phyloP scores from a whole-genome alignment of 2,888 invertebrate species.

The Odontothrips loti region DNA sequence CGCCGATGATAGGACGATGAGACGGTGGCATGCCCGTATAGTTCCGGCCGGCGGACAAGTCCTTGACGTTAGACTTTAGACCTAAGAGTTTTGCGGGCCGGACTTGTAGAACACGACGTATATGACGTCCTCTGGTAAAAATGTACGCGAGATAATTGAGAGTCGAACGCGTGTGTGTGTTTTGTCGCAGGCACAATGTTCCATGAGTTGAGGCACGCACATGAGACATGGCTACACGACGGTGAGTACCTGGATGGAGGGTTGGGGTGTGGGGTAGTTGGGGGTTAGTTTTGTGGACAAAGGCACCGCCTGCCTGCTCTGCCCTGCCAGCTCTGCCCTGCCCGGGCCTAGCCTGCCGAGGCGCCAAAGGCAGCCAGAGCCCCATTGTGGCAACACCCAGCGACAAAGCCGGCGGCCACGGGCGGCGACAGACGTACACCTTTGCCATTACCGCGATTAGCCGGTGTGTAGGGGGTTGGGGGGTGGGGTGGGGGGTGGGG shows the following conservation, averaged over 20 bases:
- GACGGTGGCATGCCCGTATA: too few relatives aligned
- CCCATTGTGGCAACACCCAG: neutral
- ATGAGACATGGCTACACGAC: slow-evolving; percentile 37
- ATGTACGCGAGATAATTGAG: too few relatives aligned
- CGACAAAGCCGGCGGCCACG: neutral
- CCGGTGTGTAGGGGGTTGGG: neutral
- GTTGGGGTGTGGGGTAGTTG: neutral
- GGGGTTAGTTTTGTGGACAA: neutral
- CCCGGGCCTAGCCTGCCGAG: neutral
- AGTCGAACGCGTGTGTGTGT: too few relatives aligned
- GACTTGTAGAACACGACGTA: too few relatives aligned
- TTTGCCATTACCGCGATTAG: slow-evolving; percentile 11
- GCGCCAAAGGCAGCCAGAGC: neutral
- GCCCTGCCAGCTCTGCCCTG: too few relatives aligned
- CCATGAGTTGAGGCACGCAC: slow-evolving; percentile 37
- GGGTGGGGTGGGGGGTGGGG: neutral
- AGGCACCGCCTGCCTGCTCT: neutral
- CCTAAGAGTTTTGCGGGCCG: too few relatives aligned
- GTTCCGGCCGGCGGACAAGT: too few relatives aligned
- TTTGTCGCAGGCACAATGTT: slow-evolving; percentile 34
- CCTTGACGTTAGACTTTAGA: too few relatives aligned
- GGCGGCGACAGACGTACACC: neutral
- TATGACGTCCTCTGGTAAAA: too few relatives aligned
- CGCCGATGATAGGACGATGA: too few relatives aligned
- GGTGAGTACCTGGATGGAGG: slow-evolving; percentile 32